Conservation (phyloP, 1,140 invertebrate genomes). For the Meloidogyne hapla region DNA sequence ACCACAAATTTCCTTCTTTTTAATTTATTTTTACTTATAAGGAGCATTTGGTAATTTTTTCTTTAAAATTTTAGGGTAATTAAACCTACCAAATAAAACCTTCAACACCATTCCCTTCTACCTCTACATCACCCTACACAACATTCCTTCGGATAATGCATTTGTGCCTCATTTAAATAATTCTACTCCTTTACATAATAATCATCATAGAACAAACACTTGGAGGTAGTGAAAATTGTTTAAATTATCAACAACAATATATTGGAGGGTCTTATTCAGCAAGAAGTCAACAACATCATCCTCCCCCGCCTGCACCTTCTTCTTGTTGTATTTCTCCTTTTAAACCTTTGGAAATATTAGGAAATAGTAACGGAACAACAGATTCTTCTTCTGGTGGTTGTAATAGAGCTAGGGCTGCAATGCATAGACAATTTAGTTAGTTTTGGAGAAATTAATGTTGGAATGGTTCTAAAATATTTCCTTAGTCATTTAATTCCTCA, state of each 20-base stretch:
- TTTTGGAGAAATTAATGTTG: too few species aligned
- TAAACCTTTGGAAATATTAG: conserved; percentile 8
- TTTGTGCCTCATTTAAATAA: not conserved
- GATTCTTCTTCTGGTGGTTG: not conserved
- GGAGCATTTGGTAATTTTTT: too few species aligned
- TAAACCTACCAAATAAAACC: too few species aligned
- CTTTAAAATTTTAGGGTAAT: too few species aligned
- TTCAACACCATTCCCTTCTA: too few species aligned
- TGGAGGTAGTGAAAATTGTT: conserved; percentile 22
- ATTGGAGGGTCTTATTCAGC: not conserved
- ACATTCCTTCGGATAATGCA: not conserved
- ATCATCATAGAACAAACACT: too few species aligned
- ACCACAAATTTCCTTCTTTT: too few species aligned
- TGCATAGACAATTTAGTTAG: conserved; percentile 28
- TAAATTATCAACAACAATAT: not conserved
- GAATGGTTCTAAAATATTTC: too few species aligned
- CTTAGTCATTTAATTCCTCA: too few species aligned
- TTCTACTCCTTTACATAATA: not conserved
- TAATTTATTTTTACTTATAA: too few species aligned
- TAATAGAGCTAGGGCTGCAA: conserved; percentile 21
- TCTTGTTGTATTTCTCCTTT: not conserved
- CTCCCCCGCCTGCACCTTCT: not conserved
- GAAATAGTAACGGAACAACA: conserved; percentile 8
- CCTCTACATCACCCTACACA: not conserved
- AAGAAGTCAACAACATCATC: not conserved